Conservation (phyloP, 2,888 invertebrate species). For the Epirrhoe tristata region DNA sequence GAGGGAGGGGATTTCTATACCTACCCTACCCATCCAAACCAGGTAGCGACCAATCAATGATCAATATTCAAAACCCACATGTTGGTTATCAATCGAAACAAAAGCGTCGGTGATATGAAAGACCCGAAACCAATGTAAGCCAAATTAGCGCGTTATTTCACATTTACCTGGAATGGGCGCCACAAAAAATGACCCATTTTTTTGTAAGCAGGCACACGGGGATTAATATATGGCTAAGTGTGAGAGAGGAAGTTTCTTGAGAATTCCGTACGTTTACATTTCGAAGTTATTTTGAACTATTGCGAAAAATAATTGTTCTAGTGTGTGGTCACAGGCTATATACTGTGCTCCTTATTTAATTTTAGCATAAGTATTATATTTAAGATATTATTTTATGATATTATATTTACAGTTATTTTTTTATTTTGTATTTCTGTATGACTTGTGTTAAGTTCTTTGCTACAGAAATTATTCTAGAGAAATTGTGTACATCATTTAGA, state of each 20-base stretch:
- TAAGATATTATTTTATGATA: too few species aligned
- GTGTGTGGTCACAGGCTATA: too few species aligned
- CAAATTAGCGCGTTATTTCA: constrained; percentile 59
- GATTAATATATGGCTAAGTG: constrained; percentile 14
- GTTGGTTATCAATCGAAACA: constrained; percentile 22
- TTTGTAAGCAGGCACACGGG: constrained; percentile 13
- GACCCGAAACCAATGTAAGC: constrained; percentile 45
- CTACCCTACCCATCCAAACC: too few species aligned
- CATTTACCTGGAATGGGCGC: constrained; percentile 43
- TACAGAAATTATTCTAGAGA: too few species aligned
- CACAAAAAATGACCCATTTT: constrained; percentile 39
- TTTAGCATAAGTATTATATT: too few species aligned
- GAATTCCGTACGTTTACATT: constrained; percentile 1
- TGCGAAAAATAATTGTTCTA: too few species aligned
- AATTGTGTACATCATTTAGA: too few species aligned
- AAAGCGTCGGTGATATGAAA: constrained; percentile 39
- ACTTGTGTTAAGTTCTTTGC: too few species aligned
- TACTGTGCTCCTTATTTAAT: too few species aligned
- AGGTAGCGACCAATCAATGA: constrained; percentile 19
- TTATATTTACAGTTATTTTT: too few species aligned
- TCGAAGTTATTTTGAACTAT: background rate
- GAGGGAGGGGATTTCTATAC: too few species aligned
- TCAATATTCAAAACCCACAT: constrained; percentile 25
- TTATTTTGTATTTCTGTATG: too few species aligned
- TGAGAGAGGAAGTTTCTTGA: background rate